phyloP scores from a whole-genome alignment of 2,888 invertebrate species.

The Cephus runcator region DNA sequence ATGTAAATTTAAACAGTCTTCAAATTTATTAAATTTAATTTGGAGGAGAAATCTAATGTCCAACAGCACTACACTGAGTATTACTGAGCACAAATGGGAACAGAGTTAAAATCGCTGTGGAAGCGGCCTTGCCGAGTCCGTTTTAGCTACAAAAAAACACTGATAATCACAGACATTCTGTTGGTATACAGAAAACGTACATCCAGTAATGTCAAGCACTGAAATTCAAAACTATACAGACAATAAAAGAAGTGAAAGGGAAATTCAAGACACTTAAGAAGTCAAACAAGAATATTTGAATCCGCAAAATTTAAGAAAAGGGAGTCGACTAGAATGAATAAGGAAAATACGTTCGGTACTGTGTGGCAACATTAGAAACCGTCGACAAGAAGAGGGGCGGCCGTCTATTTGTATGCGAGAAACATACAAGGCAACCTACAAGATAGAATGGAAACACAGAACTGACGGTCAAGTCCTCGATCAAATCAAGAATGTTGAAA shows the following conservation, averaged over 20 bases:
- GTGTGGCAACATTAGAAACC: conserved; percentile 21
- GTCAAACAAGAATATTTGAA: neutral
- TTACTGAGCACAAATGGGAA: neutral
- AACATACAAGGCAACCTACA: conserved; percentile 21
- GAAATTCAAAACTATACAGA: neutral
- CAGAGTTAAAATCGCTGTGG: neutral
- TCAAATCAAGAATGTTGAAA: conserved; percentile 20
- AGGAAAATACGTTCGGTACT: neutral
- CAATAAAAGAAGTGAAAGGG: neutral
- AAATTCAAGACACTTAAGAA: neutral
- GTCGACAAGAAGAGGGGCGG: conserved; percentile 7
- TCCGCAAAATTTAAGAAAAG: neutral
- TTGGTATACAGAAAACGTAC: neutral
- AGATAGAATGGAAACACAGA: conserved; percentile 28
- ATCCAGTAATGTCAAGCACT: neutral
- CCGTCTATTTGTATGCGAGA: conserved; percentile 23
- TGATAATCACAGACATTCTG: neutral
- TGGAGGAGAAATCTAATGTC: neutral
- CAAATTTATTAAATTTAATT: conserved; percentile 8
- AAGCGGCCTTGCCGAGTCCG: neutral
- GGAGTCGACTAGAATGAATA: neutral
- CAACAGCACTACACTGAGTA: neutral
- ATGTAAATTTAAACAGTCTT: neutral
- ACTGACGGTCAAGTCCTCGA: conserved; percentile 9
- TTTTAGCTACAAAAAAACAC: neutral